phyloP scores from a whole-genome alignment of 2,113 vertebrate genomes.

The Emydocephalus ijimae region DNA sequence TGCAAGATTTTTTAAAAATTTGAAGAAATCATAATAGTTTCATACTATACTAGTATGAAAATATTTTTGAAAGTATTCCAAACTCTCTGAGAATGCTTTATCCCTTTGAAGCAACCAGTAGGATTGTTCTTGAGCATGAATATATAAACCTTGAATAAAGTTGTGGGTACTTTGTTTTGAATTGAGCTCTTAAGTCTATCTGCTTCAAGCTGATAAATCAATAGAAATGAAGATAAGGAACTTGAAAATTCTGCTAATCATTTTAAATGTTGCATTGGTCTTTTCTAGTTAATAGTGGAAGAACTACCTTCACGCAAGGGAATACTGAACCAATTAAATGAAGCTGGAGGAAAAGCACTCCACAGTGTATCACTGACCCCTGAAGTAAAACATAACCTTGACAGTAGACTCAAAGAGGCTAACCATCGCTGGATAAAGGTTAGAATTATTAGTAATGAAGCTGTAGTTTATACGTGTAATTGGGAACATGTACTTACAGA shows the following conservation, averaged over 20 bases:
- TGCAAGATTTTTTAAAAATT: background rate
- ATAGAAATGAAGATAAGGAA: constrained; percentile 62
- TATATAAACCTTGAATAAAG: constrained; percentile 43
- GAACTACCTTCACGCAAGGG: constrained; percentile 80
- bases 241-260: constrained; percentile 61
- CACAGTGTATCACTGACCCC: constrained; percentile 75
- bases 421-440: constrained; percentile 89
- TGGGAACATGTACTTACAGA: constrained; percentile 35
- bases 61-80: background rate
- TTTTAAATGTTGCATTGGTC: constrained; percentile 68
- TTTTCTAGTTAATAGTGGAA: constrained; percentile 77
- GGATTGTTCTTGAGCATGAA: background rate
- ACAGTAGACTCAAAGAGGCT: constrained; percentile 78
- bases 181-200: constrained; percentile 44
- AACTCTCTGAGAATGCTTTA: background rate
- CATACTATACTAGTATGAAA: background rate
- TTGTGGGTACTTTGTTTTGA: constrained; percentile 51
- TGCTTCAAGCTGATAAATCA: constrained; percentile 60
- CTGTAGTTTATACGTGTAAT: constrained; percentile 46
- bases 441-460: constrained; percentile 49
- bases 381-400: constrained; percentile 79
- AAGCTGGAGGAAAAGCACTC: constrained; percentile 69
- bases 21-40: background rate
- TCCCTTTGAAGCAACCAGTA: background rate
- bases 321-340: constrained; percentile 83